A percentile compares a stretch with the other conserved stretches of the same genome.
phyloP scores from a whole-genome alignment of 1,140 invertebrate species.

The Lamellibrachia luymesi region DNA sequence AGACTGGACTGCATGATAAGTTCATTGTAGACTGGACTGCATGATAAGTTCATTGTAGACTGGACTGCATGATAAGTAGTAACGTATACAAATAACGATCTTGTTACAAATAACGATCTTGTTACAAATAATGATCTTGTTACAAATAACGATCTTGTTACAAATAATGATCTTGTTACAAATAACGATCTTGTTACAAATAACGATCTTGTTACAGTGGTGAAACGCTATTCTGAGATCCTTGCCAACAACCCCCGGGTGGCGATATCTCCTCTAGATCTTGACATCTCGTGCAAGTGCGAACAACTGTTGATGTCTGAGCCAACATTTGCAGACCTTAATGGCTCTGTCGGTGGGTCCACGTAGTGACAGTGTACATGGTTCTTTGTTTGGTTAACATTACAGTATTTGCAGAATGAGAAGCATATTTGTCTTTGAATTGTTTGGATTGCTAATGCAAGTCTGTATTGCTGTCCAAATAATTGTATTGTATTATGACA shows the following conservation, averaged over 20 bases:
- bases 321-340: constrained; percentile 43
- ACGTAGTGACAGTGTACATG: not conserved
- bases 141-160: too few species aligned
- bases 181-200: too few species aligned
- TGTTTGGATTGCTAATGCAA: not conserved
- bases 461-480: not conserved
- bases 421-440: not conserved
- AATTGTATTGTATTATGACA: not conserved
- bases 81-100: not conserved
- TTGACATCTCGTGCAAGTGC: constrained; percentile 51
- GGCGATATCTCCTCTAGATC: constrained; percentile 50
- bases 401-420: not conserved
- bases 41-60: too few species aligned
- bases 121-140: too few species aligned
- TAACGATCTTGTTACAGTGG: constrained; percentile 1
- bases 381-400: not conserved
- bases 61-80: too few species aligned
- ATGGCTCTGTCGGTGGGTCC: constrained; percentile 47
- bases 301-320: constrained; percentile 47
- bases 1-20: not conserved
- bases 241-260: constrained; percentile 43
- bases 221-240: constrained; percentile 48
- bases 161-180: too few species aligned
- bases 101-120: too few species aligned
- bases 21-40: not conserved